Evolutionary conservation across 2,113 vertebrate genomes (phyloP), one percentile per base, ranked within the genome.

Genomic region (Mirza zaza): DNA sequence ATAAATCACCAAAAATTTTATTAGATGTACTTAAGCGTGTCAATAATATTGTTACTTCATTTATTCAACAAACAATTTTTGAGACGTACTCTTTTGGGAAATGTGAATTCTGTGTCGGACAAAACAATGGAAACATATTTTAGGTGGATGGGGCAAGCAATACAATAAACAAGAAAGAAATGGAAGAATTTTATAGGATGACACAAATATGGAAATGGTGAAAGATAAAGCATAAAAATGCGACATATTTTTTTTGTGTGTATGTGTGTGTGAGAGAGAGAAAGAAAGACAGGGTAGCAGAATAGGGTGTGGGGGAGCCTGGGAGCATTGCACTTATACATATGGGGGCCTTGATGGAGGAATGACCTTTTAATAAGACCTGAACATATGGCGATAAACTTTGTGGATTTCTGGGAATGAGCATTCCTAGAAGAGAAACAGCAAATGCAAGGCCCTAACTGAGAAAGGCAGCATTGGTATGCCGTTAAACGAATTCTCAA

Each of bases 61-160:
- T 91, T 15, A 80, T 68, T 79, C 36, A 68, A n/a, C 39, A 79
- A 87, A 45, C 18, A 83, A 80, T 79, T 75, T 39, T 59, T 81
- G 71, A 87, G 6, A 42, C 17, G 3, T 29, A 36, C 3, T 63
- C 18, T 91, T 57, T 18, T 45, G 5, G 12, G 45, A 85, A 25
- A 21, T 61, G 5, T 61, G 34, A 4, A 77, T 73, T 93, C 14
- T 23, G 2, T 13, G 71, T 84, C 65, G 8, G 32, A 36, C 34
- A 61, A 84, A 93, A 29, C 2, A 73, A 2, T 61, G 1, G 12
- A 95, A 88, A 48, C n/a, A 67, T 27, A 48, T 14, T 68, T 57
- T 59, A 36, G 15, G 2, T 34, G 1, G 8, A 21, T 23, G 4
- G 52, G 27, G 11, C 8, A 75, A 91, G 4, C 29, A 67, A 36